These are phyloP conservation scores for Mesoclemmys tuberculata DNA, from an alignment of 2,113 vertebrate species.

Conservation along the genomic window DNA sequence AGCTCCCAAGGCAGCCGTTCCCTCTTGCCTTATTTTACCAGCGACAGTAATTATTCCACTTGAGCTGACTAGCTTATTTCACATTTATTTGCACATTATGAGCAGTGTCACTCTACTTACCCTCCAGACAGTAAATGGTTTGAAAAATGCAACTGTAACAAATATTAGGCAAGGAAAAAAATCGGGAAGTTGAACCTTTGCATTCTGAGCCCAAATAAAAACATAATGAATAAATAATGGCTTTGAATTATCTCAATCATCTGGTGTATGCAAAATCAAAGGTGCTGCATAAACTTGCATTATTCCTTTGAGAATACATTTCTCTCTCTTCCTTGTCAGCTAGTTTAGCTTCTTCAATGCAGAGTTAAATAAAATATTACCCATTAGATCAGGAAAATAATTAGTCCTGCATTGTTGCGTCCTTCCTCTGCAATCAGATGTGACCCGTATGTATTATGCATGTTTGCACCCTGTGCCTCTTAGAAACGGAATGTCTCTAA, in stretches of 20 bases:
- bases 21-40: conserved; percentile 75
- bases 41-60: conserved; percentile 84
- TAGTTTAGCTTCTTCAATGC: conserved; percentile 67
- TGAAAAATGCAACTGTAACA: conserved; percentile 77
- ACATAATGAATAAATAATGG: conserved; percentile 79
- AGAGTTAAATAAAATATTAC: conserved; percentile 82
- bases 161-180: conserved; percentile 58
- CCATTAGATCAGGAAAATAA: conserved; percentile 81
- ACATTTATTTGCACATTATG: conserved; percentile 79
- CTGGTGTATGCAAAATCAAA: conserved; percentile 66
- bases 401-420: conserved; percentile 80
- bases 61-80: conserved; percentile 76
- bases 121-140: conserved; percentile 76
- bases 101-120: conserved; percentile 79
- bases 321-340: conserved; percentile 63
- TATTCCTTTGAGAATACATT: conserved; percentile 63
- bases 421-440: conserved; percentile 78
- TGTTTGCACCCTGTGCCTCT: conserved; percentile 69
- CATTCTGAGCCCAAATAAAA: conserved; percentile 58
- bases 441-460: conserved; percentile 86
- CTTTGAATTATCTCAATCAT: conserved; percentile 72
- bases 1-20: conserved; percentile 79
- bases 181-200: conserved; percentile 49
- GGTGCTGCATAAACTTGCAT: conserved; percentile 61
- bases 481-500: background rate